A percentile compares a stretch with the other conserved stretches of the same genome.
These are phyloP conservation scores for Scomber japonicus DNA, from an alignment of 2,113 vertebrate genomes.

Conservation along the genomic window DNA sequence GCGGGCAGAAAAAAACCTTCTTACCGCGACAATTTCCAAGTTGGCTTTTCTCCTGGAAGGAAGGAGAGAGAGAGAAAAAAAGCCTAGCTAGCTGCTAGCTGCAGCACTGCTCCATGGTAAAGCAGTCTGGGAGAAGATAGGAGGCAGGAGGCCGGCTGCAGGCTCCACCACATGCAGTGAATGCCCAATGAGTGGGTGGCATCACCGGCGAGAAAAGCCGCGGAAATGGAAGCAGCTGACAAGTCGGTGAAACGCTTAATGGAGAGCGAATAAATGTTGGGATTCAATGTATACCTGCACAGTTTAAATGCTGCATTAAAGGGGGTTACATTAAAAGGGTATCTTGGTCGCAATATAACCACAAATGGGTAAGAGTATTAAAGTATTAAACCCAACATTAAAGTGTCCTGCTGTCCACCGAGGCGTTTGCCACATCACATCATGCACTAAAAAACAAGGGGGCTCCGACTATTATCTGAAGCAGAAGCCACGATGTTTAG, in stretches of 20 bases:
- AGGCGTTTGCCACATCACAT: neutral
- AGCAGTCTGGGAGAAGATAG: conserved; percentile 24
- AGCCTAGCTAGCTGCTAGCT: conserved; percentile 51
- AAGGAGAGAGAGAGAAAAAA: neutral
- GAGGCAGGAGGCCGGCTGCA: conserved; percentile 45
- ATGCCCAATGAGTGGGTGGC: conserved; percentile 58
- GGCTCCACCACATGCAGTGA: conserved; percentile 55
- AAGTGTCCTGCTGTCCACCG: neutral
- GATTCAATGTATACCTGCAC: neutral
- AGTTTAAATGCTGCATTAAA: neutral
- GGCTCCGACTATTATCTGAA: conserved; percentile 51
- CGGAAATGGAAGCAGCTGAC: conserved; percentile 72
- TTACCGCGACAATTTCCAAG: conserved; percentile 40
- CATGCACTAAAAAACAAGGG: conserved; percentile 3
- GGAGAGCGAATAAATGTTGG: conserved; percentile 5
- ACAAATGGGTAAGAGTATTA: neutral
- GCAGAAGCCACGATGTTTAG: conserved; percentile 39
- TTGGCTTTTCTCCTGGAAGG: conserved; percentile 17
- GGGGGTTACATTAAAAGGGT: neutral
- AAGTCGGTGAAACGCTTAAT: conserved; percentile 6
- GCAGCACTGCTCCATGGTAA: conserved; percentile 6
- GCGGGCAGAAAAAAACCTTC: conserved; percentile 24
- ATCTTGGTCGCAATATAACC: neutral
- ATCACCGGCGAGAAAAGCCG: conserved; percentile 69
- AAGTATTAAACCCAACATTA: neutral